A percentile compares a stretch with the other conserved stretches of the same genome.
phyloP scores from a whole-genome alignment of 2,113 vertebrate genomes.

The Columba livia region DNA sequence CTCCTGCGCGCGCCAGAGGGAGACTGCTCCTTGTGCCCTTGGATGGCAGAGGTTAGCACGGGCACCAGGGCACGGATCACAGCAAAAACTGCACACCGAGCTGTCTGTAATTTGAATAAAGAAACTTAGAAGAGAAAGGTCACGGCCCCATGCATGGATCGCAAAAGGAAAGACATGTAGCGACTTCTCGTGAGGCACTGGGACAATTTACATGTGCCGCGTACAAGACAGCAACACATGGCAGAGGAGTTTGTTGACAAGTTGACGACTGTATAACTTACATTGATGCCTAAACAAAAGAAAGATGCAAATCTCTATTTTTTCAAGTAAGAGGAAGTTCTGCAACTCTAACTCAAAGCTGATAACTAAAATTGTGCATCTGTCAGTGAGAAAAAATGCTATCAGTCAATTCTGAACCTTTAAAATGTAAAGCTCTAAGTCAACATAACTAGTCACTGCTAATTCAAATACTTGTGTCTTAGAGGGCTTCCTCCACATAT shows the following conservation, averaged over 20 bases:
- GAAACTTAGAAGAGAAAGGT: constrained; percentile 1
- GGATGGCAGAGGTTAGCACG: background rate
- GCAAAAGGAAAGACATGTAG: background rate
- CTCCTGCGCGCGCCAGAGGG: rapidly evolving
- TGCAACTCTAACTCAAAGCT: background rate
- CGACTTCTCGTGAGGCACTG: background rate
- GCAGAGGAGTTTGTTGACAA: constrained; percentile 5
- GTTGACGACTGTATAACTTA: background rate
- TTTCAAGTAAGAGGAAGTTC: background rate
- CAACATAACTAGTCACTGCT: background rate
- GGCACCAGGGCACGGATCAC: background rate
- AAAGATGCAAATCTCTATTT: background rate
- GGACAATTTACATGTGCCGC: background rate
- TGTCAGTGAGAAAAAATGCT: background rate
- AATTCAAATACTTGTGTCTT: background rate
- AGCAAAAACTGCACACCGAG: background rate
- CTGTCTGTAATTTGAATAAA: constrained; percentile 45
- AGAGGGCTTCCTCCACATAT: background rate
- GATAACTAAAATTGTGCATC: background rate
- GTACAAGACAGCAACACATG: constrained; percentile 47
- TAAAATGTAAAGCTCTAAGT: background rate
- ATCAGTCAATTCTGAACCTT: background rate
- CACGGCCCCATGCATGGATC: rapidly evolving
- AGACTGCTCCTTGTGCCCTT: background rate
- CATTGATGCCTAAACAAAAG: background rate